Conservation (phyloP, 92 coral and sea anemone species). For the Parazoanthus darwini region DNA sequence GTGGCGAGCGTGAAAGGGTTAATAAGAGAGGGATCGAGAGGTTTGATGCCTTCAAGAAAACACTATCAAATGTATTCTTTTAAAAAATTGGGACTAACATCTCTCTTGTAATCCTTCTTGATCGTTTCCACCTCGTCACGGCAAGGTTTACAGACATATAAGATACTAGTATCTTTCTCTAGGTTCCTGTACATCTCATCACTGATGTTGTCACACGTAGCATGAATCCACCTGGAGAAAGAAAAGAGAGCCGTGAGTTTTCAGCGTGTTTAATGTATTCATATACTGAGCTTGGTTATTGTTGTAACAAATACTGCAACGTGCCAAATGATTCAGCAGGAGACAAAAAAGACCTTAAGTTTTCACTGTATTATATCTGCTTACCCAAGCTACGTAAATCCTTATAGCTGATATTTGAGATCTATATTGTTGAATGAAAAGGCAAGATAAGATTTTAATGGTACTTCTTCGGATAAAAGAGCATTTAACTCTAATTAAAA, state of each 20-base stretch:
- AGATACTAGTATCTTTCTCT: slow-evolving; percentile 78
- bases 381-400: background rate
- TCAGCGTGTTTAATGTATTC: background rate
- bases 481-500: background rate
- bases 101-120: slow-evolving; percentile 72
- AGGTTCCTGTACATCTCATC: slow-evolving; percentile 89
- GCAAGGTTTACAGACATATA: slow-evolving; percentile 93
- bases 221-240: slow-evolving; percentile 85
- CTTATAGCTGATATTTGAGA: background rate
- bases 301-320: too few species aligned
- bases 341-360: background rate
- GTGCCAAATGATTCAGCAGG: background rate
- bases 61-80: background rate
- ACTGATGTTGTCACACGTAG: slow-evolving; percentile 86
- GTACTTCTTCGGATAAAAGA: background rate
- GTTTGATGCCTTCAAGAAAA: background rate
- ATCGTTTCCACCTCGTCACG: slow-evolving; percentile 78
- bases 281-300: background rate
- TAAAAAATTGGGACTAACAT: slow-evolving; percentile 44
- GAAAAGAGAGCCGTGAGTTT: background rate
- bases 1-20: too few species aligned
- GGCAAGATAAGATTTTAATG: background rate
- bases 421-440: background rate
- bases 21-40: background rate
- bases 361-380: background rate